Evolutionary conservation across 1,140 invertebrate species (phyloP).

Genomic region (Spodoptera litura): DNA sequence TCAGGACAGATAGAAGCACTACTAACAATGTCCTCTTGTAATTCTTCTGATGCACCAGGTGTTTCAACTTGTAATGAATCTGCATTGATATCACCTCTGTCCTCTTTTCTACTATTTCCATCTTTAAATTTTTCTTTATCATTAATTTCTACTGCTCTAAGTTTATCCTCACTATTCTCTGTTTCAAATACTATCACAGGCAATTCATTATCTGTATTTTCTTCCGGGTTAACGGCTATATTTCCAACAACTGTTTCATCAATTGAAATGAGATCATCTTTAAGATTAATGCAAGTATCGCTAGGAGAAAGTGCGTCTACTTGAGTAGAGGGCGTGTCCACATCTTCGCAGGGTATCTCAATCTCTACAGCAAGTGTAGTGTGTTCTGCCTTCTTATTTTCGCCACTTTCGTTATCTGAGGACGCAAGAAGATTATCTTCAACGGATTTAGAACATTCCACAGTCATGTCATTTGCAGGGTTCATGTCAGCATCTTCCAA

Average conservation of each 20-base stretch:
- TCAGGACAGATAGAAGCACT: not conserved
- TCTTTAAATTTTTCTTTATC: not conserved
- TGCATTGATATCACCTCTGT: not conserved
- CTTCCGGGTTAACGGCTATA: not conserved
- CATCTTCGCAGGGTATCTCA: no score
- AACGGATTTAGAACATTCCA: conserved; percentile 56
- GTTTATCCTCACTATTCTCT: not conserved
- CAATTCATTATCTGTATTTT: not conserved
- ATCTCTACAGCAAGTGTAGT: no score
- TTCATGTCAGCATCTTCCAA: conserved; percentile 11
- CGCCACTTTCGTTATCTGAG: conserved; percentile 62
- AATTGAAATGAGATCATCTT: conserved; percentile 60
- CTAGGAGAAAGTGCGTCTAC: conserved; percentile 6
- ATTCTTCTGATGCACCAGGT: not conserved
- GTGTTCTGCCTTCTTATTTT: no score
- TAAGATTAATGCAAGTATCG: conserved; percentile 52
- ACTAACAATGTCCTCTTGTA: not conserved
- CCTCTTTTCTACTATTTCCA: conserved; percentile 1
- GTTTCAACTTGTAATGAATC: not conserved
- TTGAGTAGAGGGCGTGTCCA: not conserved
- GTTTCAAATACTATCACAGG: not conserved
- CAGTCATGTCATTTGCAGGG: conserved; percentile 18
- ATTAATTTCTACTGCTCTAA: not conserved
- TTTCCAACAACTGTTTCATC: conserved; percentile 51
- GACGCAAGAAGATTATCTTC: conserved; percentile 71